Conservation (phyloP, 2,797 vertebrate genomes). For the Scolopax bukidnonensis region DNA sequence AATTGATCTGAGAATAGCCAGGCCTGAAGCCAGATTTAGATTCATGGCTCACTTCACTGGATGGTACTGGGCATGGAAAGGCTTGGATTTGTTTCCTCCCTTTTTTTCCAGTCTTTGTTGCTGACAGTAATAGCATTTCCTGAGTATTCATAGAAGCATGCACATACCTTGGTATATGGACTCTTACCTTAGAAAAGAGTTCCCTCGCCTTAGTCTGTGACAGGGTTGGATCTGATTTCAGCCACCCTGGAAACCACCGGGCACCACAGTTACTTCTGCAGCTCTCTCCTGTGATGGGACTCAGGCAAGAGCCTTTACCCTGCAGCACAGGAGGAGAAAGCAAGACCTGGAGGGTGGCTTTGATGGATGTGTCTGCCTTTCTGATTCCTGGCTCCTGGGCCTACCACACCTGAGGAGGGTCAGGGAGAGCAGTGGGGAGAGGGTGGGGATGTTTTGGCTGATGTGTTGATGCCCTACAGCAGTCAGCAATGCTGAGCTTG, state of each 20-base stretch:
- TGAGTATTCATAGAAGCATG: background rate
- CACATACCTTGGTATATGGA: rapidly evolving
- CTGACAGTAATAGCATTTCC: background rate
- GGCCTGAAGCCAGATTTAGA: background rate
- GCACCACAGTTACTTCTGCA: background rate
- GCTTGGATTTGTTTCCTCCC: background rate
- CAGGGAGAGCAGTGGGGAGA: background rate
- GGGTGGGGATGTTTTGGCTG: background rate
- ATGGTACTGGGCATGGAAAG: background rate
- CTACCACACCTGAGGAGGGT: background rate
- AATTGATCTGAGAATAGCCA: background rate
- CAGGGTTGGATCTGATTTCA: rapidly evolving
- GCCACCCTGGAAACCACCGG: rapidly evolving
- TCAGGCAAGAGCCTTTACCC: background rate
- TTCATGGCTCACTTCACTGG: background rate
- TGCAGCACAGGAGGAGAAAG: background rate
- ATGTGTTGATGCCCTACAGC: background rate
- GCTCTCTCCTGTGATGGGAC: background rate
- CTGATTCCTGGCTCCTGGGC: background rate
- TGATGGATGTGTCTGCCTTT: background rate
- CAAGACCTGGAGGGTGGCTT: background rate
- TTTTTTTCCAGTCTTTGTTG: background rate
- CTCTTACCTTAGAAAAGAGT: background rate
- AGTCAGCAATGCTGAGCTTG: background rate
- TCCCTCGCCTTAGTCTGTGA: background rate